Evolutionary conservation across 2,797 vertebrate species (phyloP).

Genomic region (Corythornis leucogaster): DNA sequence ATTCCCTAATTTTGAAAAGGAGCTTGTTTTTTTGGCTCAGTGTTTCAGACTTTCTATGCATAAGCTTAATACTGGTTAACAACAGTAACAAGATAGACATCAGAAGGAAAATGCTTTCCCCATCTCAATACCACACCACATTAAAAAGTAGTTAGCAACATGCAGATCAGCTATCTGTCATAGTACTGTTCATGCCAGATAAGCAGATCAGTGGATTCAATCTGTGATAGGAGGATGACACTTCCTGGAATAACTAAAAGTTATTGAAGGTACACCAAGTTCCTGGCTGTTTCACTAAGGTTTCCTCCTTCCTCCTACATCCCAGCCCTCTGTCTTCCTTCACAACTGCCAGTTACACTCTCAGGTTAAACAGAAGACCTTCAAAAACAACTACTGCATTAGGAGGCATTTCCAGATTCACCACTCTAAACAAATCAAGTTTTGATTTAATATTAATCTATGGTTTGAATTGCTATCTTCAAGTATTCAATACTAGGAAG

Average conservation of each 20-base stretch:
- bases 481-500: background rate
- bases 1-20: background rate
- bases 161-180: background rate
- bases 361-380: background rate
- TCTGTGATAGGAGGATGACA: background rate
- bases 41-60: background rate
- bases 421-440: background rate
- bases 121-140: background rate
- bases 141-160: background rate
- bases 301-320: background rate
- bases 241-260: conserved; percentile 41
- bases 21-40: background rate
- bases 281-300: background rate
- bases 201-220: background rate
- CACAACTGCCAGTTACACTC: background rate
- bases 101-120: background rate
- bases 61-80: background rate
- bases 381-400: background rate
- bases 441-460: background rate
- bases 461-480: background rate
- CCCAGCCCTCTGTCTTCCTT: background rate
- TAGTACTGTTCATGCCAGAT: background rate
- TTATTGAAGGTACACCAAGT: background rate
- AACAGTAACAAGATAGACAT: background rate
- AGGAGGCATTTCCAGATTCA: background rate